Evolutionary conservation across 2,797 vertebrate genomes (phyloP), one percentile per base, ranked within the genome.

Genomic region (Merluccius polli): DNA sequence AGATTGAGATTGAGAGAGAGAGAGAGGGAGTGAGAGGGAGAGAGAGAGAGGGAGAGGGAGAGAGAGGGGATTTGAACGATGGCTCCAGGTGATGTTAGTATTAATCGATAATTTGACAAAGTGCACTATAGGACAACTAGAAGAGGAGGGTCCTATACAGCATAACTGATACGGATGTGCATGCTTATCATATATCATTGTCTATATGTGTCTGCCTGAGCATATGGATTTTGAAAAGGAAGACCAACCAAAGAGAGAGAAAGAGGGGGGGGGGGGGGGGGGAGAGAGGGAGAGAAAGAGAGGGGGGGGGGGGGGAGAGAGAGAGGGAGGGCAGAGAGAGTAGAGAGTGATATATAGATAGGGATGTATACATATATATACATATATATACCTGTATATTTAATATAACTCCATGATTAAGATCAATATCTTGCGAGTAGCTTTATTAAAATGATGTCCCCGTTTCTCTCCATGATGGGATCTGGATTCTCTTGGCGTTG

Each of bases 151-250:
- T 71, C 2, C 6, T 27, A 11, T 68, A 63, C 30, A 71, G 8
- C 13, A 75, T 73, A 41, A 75, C 72, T 11, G 11, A 24, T 78
- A 75, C 0, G 0, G 59, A 48, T 16, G 41, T 16, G 5, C 13
- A 48, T 16, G 41, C 41, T 48, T 48, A 38, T 38, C 41, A 48
- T 16, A 48, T 16, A 18, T 75, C 67, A 68, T 9, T 72, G 72
- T 7, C 13, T 77, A 1, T 71, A 38, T 18, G 31, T 44, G 52
- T 38, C 72, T 36, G 31, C 27, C 44, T 35, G 83, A 70, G 72
- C 65, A 73, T 79, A 36, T 71, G 70, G 79, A 31, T 79, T 33
- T 77, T 74, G 85, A 83, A 83, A 81, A 77, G 82, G 82, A 63
- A n/a, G 73, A 71, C 30, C 80, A 82, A 77, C 30, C 6, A 41